Evolutionary conservation across 2,888 invertebrate species (phyloP).

Genomic region (Tortricodes alternella): DNA sequence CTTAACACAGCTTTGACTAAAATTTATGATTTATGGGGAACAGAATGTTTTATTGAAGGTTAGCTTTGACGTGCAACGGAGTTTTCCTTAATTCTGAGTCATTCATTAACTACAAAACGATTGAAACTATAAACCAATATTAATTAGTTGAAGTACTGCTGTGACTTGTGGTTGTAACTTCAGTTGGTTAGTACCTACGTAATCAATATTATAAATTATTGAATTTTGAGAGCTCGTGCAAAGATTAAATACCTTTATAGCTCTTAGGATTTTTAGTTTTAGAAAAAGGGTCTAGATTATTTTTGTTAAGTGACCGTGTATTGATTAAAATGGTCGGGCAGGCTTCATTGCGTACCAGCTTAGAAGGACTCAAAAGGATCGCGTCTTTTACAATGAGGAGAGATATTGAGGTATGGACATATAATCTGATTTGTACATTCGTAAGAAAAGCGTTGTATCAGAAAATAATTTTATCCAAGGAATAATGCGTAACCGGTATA

Average conservation of each 20-base stretch:
- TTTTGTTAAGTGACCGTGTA: too few relatives aligned
- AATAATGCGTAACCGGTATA: too few relatives aligned
- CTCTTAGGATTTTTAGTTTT: too few relatives aligned
- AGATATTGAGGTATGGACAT: constrained; percentile 21
- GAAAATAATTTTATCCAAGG: too few relatives aligned
- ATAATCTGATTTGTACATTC: neutral
- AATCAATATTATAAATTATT: too few relatives aligned
- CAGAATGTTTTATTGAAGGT: constrained; percentile 1
- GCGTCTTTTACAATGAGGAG: constrained; percentile 43
- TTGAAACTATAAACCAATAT: neutral
- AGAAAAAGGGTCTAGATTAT: too few relatives aligned
- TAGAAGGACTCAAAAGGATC: constrained; percentile 55
- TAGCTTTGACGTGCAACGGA: constrained; percentile 12
- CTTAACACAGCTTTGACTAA: neutral
- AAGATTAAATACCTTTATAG: too few relatives aligned
- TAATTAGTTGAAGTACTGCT: too few relatives aligned
- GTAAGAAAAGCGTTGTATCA: too few relatives aligned
- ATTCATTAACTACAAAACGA: neutral
- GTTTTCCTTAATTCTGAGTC: constrained; percentile 30
- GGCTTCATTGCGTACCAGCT: constrained; percentile 49
- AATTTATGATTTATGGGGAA: neutral
- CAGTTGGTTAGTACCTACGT: too few relatives aligned
- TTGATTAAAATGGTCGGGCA: constrained; percentile 50
- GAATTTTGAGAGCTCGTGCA: too few relatives aligned
- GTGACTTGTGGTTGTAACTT: too few relatives aligned